These are phyloP conservation scores for Perccottus glenii DNA, from an alignment of 2,113 vertebrate genomes.

Conservation along the genomic window DNA sequence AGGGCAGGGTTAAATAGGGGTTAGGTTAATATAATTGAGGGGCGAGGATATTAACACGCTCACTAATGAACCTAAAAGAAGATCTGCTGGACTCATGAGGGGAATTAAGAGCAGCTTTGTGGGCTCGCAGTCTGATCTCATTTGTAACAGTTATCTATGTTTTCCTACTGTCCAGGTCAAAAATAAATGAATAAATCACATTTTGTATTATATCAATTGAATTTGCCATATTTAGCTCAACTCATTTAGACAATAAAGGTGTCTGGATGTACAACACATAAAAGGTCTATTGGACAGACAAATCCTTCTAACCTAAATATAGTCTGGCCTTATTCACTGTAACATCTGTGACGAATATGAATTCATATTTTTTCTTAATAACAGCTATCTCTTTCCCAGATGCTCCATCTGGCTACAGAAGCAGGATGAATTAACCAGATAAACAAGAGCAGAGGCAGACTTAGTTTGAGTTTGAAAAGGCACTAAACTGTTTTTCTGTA, in stretches of 20 bases:
- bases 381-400: conserved; percentile 13
- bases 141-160: conserved; percentile 53
- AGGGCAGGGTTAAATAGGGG: conserved; percentile 20
- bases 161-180: conserved; percentile 18
- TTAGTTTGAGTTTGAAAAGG: not conserved
- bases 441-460: conserved; percentile 10
- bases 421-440: conserved; percentile 23
- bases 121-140: conserved; percentile 62
- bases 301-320: conserved; percentile 28
- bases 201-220: not conserved
- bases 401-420: conserved; percentile 57
- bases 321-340: conserved; percentile 24
- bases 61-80: conserved; percentile 51
- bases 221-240: not conserved
- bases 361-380: conserved; percentile 20
- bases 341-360: conserved; percentile 33
- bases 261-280: not conserved
- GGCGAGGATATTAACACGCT: conserved; percentile 49
- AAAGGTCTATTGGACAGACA: not conserved
- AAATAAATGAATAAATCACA: too few species aligned
- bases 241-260: not conserved
- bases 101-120: conserved; percentile 60
- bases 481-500: not conserved
- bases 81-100: conserved; percentile 33
- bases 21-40: conserved; percentile 26